A percentile compares a stretch with the other conserved stretches of the same genome.
phyloP scores from a whole-genome alignment of 2,888 invertebrate species.

The Hyposoter didymator region DNA sequence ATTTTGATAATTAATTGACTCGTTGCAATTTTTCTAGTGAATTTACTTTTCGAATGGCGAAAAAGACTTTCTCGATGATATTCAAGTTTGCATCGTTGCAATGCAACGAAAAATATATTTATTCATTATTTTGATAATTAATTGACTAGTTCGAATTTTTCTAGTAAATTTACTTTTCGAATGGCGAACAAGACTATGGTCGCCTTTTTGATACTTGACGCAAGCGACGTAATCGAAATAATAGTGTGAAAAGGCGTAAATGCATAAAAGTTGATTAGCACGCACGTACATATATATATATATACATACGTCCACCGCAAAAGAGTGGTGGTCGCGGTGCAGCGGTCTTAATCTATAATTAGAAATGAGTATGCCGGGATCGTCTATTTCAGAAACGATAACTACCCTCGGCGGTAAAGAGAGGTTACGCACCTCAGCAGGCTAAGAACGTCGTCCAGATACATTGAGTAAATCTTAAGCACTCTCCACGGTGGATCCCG shows the following conservation, averaged over 20 bases:
- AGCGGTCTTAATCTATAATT: slow-evolving; percentile 78
- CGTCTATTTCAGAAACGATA: slow-evolving; percentile 79
- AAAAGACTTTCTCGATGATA: no score
- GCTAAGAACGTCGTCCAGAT: slow-evolving; percentile 36
- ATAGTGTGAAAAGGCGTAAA: not conserved
- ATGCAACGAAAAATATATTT: no score
- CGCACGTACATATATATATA: not conserved
- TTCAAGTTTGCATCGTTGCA: no score
- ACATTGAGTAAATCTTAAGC: slow-evolving; percentile 26
- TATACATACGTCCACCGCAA: not conserved
- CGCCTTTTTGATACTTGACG: not conserved
- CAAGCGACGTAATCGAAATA: not conserved
- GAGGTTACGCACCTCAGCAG: slow-evolving; percentile 70
- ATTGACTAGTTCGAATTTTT: no score
- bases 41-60: no score
- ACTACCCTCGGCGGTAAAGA: slow-evolving; percentile 67
- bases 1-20: no score
- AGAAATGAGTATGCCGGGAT: slow-evolving; percentile 73
- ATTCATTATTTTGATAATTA: no score
- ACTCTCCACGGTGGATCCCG: slow-evolving; percentile 15
- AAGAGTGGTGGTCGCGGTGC: not conserved
- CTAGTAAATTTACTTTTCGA: no score
- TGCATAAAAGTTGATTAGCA: no score
- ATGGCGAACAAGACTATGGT: no score
- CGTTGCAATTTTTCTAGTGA: no score